Percentiles rank a stretch among this genome's conserved stretches.
phyloP scores from a whole-genome alignment of 2,113 vertebrate genomes.

The Pungitius pungitius region DNA sequence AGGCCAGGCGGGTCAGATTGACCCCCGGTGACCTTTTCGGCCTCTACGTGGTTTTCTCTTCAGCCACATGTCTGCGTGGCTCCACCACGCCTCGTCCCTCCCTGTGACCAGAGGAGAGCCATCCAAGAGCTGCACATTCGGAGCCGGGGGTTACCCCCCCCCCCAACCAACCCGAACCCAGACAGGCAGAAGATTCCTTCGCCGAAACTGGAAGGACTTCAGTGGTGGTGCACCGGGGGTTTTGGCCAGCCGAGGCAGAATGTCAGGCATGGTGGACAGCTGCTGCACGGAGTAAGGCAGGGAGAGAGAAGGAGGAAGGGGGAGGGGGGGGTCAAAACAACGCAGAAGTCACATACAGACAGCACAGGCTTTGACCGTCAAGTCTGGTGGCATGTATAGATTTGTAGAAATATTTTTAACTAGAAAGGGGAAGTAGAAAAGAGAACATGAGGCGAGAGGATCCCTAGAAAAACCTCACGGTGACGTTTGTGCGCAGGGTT shows the following conservation, averaged over 20 bases:
- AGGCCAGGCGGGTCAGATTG: conserved; percentile 66
- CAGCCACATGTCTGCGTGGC: conserved; percentile 62
- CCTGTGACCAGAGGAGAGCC: conserved; percentile 29
- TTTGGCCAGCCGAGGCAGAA: conserved; percentile 76
- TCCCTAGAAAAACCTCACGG: conserved; percentile 26
- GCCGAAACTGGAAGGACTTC: conserved; percentile 75
- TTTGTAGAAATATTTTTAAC: conserved; percentile 16
- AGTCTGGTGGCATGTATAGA: conserved; percentile 20
- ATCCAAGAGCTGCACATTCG: conserved; percentile 64
- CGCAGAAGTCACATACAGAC: conserved; percentile 26
- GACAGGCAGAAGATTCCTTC: conserved; percentile 72
- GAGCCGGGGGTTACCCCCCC: no score
- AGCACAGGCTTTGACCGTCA: neutral
- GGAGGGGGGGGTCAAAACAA: conserved; percentile 27
- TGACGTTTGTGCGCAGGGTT: conserved; percentile 18
- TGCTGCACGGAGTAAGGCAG: conserved; percentile 60
- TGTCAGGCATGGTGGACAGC: conserved; percentile 76
- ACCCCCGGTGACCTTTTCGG: conserved; percentile 62
- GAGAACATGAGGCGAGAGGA: neutral
- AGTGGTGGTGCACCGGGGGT: conserved; percentile 64
- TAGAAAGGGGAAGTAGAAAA: conserved; percentile 62
- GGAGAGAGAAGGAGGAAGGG: neutral
- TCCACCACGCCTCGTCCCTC: conserved; percentile 16
- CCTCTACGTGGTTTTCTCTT: conserved; percentile 56
- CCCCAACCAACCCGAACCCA: no score